phyloP scores from a whole-genome alignment of 2,888 invertebrate species.

The Acronicta alni region DNA sequence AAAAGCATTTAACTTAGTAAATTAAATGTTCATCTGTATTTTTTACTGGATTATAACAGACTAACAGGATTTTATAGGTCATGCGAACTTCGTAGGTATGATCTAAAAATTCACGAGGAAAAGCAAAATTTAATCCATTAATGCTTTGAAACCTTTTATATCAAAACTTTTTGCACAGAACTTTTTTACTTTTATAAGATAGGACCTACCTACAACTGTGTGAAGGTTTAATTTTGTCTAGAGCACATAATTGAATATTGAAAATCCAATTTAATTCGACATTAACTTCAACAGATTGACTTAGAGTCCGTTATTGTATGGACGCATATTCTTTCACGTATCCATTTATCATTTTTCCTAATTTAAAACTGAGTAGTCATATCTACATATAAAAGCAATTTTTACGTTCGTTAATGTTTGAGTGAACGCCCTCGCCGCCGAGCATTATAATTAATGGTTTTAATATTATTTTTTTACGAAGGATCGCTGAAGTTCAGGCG shows the following conservation, averaged over 20 bases:
- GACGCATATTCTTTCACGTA: conserved; percentile 3
- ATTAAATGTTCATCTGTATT: conserved; percentile 1
- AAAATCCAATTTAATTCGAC: conserved; percentile 8
- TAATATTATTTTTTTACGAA: conserved; percentile 54
- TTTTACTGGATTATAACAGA: conserved; percentile 13
- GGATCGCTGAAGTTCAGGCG: conserved; percentile 57
- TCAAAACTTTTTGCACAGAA: conserved; percentile 37
- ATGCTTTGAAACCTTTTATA: conserved; percentile 48
- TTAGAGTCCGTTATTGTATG: conserved; percentile 4
- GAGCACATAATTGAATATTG: conserved; percentile 3
- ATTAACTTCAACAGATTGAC: conserved; percentile 14
- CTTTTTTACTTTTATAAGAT: conserved; percentile 20
- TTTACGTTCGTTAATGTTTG: conserved; percentile 46
- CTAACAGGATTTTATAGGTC: conserved; percentile 33
- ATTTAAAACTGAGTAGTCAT: conserved; percentile 48
- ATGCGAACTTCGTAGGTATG: conserved; percentile 16
- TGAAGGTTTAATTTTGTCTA: conserved; percentile 5
- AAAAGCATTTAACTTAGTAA: too few relatives aligned
- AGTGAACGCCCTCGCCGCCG: conserved; percentile 43
- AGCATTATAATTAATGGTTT: conserved; percentile 56
- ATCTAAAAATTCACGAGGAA: conserved; percentile 41
- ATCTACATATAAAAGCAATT: conserved; percentile 45
- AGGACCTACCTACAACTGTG: conserved; percentile 5
- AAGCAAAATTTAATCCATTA: conserved; percentile 46
- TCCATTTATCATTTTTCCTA: conserved; percentile 30